These are phyloP conservation scores for Rhinoptilus africanus DNA, from an alignment of 2,113 vertebrate genomes.

Conservation along the genomic window DNA sequence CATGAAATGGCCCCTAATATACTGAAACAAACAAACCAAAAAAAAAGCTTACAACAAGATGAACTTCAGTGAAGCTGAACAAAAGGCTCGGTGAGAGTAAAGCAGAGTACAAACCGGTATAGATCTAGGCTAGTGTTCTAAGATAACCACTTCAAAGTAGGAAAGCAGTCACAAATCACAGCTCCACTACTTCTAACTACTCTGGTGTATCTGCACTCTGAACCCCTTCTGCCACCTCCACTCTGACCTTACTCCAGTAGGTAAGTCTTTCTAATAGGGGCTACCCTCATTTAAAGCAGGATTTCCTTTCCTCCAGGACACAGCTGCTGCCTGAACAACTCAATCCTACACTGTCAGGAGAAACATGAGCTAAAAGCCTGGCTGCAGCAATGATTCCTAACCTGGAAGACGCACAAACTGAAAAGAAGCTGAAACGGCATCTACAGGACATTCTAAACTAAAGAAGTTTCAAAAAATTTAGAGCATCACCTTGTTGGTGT, in stretches of 20 bases:
- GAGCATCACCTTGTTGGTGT: not conserved
- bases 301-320: not conserved
- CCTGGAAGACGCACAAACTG: not conserved
- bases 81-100: not conserved
- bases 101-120: not conserved
- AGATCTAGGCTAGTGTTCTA: not conserved
- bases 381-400: not conserved
- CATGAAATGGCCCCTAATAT: not conserved
- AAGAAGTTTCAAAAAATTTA: not conserved
- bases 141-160: not conserved
- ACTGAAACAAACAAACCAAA: not conserved
- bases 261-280: not conserved
- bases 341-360: not conserved
- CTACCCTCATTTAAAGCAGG: not conserved
- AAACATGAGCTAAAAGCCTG: not conserved
- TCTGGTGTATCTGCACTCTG: not conserved
- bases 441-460: not conserved
- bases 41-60: not conserved
- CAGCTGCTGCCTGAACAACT: not conserved
- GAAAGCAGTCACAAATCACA: not conserved
- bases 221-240: not conserved
- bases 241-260: not conserved
- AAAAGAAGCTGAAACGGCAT: not conserved
- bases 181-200: not conserved
- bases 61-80: not conserved